phyloP scores from a whole-genome alignment of 2,113 vertebrate species.

The Caretta caretta region DNA sequence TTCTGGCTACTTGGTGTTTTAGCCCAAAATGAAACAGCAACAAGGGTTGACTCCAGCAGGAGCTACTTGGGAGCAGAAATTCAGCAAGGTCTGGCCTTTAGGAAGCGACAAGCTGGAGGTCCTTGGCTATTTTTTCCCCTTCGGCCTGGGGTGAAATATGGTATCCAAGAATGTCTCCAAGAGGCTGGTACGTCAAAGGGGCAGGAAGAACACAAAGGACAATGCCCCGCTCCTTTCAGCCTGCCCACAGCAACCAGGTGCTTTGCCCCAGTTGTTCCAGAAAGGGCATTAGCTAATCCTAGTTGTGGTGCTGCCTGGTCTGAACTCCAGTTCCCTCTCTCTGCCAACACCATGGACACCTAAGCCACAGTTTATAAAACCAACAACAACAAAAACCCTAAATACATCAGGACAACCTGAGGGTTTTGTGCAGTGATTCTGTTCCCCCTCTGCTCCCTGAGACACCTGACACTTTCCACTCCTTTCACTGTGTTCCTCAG shows the following conservation, averaged over 20 bases:
- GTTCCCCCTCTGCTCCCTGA: neutral
- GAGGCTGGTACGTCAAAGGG: neutral
- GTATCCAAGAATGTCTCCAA: neutral
- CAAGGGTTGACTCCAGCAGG: neutral
- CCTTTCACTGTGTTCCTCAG: neutral
- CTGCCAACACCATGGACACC: neutral
- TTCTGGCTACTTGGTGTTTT: neutral
- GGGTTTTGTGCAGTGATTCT: neutral
- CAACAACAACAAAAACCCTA: neutral
- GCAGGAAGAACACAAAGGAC: neutral
- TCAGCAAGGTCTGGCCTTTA: neutral
- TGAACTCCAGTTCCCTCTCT: neutral
- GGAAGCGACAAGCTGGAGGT: neutral
- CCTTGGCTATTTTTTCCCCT: neutral
- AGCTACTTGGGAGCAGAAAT: neutral
- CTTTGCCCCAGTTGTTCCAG: neutral
- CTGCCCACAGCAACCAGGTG: neutral
- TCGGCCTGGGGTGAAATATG: neutral
- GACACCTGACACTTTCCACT: neutral
- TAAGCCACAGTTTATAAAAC: neutral
- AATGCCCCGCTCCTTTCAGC: neutral
- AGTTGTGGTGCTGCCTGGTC: neutral
- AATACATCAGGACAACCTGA: neutral
- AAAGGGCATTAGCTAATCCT: neutral
- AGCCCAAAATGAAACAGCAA: neutral